Evolutionary conservation across 2,113 vertebrate species (phyloP).

Genomic region (Plecotus auritus): DNA sequence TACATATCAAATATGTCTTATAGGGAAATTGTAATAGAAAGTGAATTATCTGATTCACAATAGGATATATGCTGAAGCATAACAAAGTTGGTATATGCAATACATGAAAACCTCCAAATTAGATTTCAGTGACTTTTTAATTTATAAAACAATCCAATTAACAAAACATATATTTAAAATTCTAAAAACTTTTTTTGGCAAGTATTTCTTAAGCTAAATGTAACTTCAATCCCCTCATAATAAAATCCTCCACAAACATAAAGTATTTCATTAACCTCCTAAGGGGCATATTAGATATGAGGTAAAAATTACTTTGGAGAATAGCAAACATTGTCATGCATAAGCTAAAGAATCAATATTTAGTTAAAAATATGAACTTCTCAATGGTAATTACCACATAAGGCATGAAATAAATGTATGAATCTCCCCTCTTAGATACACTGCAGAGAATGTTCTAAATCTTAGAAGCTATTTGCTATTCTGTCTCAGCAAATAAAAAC

Average conservation of each 20-base stretch:
- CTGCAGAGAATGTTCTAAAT: background rate
- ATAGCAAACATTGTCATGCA: background rate
- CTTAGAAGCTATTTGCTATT: background rate
- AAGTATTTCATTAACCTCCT: conserved; percentile 34
- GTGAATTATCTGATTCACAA: background rate
- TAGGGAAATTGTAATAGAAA: background rate
- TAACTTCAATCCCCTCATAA: background rate
- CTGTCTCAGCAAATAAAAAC: background rate
- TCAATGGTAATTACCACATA: conserved; percentile 16
- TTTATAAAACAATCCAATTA: background rate
- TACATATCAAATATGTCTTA: background rate
- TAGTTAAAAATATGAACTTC: conserved; percentile 25
- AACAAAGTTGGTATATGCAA: background rate
- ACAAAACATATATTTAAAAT: conserved; percentile 4
- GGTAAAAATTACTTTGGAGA: background rate
- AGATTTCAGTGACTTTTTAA: conserved; percentile 3
- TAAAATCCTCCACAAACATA: background rate
- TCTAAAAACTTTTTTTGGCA: background rate
- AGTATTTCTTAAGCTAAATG: background rate
- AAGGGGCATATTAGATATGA: background rate
- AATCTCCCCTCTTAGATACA: background rate
- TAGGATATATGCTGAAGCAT: background rate
- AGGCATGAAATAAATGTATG: background rate
- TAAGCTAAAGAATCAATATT: conserved; percentile 14
- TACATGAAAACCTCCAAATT: conserved; percentile 22